Base-by-base conservation (phyloP, 2,113 vertebrate species). In the Gymnobelideus leadbeateri region DNA sequence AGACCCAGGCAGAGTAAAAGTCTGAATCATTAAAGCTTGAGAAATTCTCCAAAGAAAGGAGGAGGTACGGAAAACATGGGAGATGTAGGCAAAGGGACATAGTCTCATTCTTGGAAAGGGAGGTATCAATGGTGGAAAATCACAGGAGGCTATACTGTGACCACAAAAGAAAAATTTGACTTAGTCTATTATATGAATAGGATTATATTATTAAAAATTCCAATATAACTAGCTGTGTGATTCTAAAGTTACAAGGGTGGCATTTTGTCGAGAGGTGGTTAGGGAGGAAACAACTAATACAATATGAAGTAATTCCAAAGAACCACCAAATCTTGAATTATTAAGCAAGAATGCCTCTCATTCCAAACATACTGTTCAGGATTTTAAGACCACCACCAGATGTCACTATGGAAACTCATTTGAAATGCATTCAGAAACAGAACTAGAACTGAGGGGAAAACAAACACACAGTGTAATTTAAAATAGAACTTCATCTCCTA, bases 401-500 rank as follows among this genome's bases (percentile, higher is more conserved):
- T 98, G 98, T 98, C 98, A 98, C 97, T 97, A 97, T 97, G 97
- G 97, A 98, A 98, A 98, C 16, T 97, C 19, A 57, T 90, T 98
- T 94, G 90, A 89, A 93, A 8, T 52, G 14, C 51, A 91, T 51
- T 77, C 53, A 46, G 54, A 47, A 92, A 93, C 77, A 93, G 25
- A 93, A 89, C 25, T 14, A 0, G 46, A 37, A 49, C 37, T 91
- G 95, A 96, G 93, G 94, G 31, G 51, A 96, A 26, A 12, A 51
- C 61, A 91, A 94, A 77, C 91, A 92, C 21, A 26, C 68, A 7
- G 31, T 37, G 25, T 21, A 93, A 97, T 94, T 94, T 84, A 97
- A 95, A 94, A 97, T 57, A 96, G 0, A 92, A 37, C 54, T 46
- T 46, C 54, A 92, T 43, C 68, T 43, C 68, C 68, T 84, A 43